Percentiles rank a stretch among this genome's conserved stretches.
Evolutionary conservation across 1,140 invertebrate species (phyloP).

Genomic region (Epicauta chinensis): DNA sequence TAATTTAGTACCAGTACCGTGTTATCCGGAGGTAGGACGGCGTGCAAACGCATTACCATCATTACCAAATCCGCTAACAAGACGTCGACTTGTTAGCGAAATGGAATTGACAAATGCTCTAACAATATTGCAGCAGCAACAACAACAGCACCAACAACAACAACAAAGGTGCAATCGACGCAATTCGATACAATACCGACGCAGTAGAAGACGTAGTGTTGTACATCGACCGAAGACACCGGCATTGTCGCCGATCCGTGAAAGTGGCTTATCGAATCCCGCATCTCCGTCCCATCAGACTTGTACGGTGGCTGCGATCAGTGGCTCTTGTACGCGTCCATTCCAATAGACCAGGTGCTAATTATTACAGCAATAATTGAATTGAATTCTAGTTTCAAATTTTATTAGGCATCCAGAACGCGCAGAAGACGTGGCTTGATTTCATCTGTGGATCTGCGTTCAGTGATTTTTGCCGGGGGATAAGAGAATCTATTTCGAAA

Average conservation of each 20-base stretch:
- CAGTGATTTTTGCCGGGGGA: too few relatives aligned
- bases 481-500: too few relatives aligned
- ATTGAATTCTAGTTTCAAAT: too few relatives aligned
- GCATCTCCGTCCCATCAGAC: constrained; percentile 54
- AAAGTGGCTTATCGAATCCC: constrained; percentile 67
- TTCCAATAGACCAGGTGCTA: constrained; percentile 28
- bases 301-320: constrained; percentile 31
- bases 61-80: constrained; percentile 31
- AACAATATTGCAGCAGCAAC: constrained; percentile 33
- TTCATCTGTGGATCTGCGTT: too few relatives aligned
- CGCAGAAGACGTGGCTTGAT: too few relatives aligned
- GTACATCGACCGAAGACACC: constrained; percentile 47
- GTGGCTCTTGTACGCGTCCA: constrained; percentile 30
- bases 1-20: constrained; percentile 32
- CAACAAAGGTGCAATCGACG: constrained; percentile 25
- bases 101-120: constrained; percentile 36
- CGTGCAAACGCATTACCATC: constrained; percentile 27
- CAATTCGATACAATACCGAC: constrained; percentile 28
- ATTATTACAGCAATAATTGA: too few relatives aligned
- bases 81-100: constrained; percentile 35
- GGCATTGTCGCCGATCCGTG: constrained; percentile 61
- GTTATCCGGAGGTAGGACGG: constrained; percentile 25
- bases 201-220: constrained; percentile 36
- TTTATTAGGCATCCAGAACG: too few relatives aligned
- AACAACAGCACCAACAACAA: constrained; percentile 12